Percentiles rank a stretch among this genome's conserved stretches.
Evolutionary conservation across 2,797 vertebrate species (phyloP).

Genomic region (Anableps anableps): DNA sequence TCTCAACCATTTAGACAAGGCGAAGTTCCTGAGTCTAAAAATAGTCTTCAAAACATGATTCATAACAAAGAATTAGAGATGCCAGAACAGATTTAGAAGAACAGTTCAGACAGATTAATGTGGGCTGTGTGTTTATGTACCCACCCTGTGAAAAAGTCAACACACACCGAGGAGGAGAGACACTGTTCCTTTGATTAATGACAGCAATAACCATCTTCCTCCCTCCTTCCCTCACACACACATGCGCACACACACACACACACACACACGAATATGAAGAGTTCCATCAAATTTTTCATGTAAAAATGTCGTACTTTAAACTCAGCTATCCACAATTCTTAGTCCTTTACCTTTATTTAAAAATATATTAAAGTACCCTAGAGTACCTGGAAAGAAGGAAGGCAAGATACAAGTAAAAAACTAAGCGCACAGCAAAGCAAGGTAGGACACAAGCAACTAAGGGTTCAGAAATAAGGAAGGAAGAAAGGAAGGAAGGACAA

Average conservation of each 20-base stretch:
- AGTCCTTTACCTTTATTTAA: not conserved
- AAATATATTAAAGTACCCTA: not conserved
- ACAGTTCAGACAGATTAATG: slow-evolving; percentile 19
- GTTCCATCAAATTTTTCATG: not conserved
- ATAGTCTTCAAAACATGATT: slow-evolving; percentile 15
- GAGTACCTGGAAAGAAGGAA: not conserved
- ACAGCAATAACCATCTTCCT: not conserved
- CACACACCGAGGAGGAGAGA: slow-evolving; percentile 25
- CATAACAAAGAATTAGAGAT: slow-evolving; percentile 16
- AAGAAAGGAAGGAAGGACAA: not conserved
- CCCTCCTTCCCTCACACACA: not conserved
- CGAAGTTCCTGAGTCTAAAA: slow-evolving; percentile 6
- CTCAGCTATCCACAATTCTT: not conserved
- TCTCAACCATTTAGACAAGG: not conserved
- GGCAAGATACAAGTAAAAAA: no score
- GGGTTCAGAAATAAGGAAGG: not conserved
- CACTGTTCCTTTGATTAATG: slow-evolving; percentile 45
- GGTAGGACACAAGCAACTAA: not conserved
- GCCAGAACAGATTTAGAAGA: slow-evolving; percentile 8
- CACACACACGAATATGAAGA: not conserved
- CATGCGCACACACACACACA: not conserved
- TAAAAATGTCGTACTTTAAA: not conserved
- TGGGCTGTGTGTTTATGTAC: slow-evolving; percentile 1
- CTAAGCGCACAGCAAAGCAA: not conserved
- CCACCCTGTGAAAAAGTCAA: slow-evolving; percentile 21